These are phyloP conservation scores for Anas platyrhynchos DNA, from an alignment of 2,113 vertebrate genomes.

Conservation along the genomic window DNA sequence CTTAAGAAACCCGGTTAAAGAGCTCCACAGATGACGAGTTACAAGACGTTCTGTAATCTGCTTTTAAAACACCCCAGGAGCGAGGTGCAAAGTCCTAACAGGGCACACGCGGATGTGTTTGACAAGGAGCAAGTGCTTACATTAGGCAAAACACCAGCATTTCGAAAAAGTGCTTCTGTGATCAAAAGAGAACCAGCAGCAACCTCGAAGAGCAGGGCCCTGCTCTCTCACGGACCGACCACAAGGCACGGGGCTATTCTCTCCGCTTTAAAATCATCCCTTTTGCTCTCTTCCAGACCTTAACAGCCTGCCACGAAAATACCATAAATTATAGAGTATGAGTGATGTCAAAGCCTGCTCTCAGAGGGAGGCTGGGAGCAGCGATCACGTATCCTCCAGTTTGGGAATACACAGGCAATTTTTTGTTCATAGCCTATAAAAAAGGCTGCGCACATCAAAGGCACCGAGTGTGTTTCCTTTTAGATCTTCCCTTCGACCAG, in stretches of 20 bases:
- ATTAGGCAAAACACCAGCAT: not conserved
- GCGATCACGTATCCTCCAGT: constrained; percentile 4
- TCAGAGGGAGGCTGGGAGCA: constrained; percentile 7
- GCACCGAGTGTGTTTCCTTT: not conserved
- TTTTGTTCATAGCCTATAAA: not conserved
- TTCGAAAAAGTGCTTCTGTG: not conserved
- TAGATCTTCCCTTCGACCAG: not conserved
- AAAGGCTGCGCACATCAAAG: constrained; percentile 4
- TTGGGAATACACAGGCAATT: constrained; percentile 46
- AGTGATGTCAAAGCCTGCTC: constrained; percentile 54
- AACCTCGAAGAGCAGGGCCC: not conserved
- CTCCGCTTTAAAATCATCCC: not conserved
- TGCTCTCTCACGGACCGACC: not conserved
- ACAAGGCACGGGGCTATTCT: not conserved
- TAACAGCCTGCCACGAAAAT: constrained; percentile 55
- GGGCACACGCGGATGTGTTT: constrained; percentile 25
- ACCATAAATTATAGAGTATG: constrained; percentile 65
- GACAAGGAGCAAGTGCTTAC: constrained; percentile 40
- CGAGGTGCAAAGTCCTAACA: constrained; percentile 23
- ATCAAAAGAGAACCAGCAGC: not conserved
- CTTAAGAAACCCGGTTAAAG: constrained; percentile 56
- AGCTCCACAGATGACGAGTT: not conserved
- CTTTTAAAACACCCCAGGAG: constrained; percentile 1
- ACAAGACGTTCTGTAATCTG: constrained; percentile 49
- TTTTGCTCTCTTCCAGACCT: constrained; percentile 17